A percentile compares a stretch with the other conserved stretches of the same genome.
Conservation (phyloP, 2,113 vertebrate species). For the Mesitornis unicolor region DNA sequence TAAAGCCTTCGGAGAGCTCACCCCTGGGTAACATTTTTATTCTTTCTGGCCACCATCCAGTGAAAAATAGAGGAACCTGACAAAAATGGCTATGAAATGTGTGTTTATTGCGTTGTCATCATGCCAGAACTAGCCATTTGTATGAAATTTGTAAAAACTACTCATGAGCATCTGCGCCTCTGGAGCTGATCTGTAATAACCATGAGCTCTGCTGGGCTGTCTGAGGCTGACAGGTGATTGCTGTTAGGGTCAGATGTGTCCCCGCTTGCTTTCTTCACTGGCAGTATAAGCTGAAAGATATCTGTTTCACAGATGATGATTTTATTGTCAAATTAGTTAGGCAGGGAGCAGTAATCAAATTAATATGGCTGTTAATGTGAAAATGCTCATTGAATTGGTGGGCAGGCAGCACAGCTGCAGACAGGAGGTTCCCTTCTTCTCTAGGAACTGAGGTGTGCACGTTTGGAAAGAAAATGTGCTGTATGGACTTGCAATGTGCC, state of each 20-base stretch:
- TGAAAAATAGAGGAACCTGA: background rate
- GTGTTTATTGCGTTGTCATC: slow-evolving; percentile 51
- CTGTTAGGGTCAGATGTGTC: background rate
- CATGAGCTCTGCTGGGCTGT: background rate
- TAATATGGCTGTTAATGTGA: background rate
- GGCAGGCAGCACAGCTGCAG: background rate
- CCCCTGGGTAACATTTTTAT: slow-evolving; percentile 36
- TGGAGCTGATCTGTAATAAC: background rate
- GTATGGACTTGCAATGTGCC: background rate
- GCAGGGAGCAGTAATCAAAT: background rate
- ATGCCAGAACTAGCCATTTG: background rate
- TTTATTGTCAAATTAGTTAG: background rate
- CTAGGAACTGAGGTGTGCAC: background rate
- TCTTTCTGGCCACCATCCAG: slow-evolving; percentile 26
- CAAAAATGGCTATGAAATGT: slow-evolving; percentile 41
- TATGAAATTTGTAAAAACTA: slow-evolving; percentile 9
- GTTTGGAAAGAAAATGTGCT: background rate
- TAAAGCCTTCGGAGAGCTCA: slow-evolving; percentile 1
- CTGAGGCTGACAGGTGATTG: background rate
- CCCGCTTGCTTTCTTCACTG: background rate
- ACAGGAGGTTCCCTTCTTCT: background rate
- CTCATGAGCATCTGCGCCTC: background rate
- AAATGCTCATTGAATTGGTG: background rate
- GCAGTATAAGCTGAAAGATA: background rate
- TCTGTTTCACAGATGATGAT: background rate